These are phyloP conservation scores for Setipinna tenuifilis DNA, from an alignment of 2,797 vertebrate genomes.

Conservation along the genomic window DNA sequence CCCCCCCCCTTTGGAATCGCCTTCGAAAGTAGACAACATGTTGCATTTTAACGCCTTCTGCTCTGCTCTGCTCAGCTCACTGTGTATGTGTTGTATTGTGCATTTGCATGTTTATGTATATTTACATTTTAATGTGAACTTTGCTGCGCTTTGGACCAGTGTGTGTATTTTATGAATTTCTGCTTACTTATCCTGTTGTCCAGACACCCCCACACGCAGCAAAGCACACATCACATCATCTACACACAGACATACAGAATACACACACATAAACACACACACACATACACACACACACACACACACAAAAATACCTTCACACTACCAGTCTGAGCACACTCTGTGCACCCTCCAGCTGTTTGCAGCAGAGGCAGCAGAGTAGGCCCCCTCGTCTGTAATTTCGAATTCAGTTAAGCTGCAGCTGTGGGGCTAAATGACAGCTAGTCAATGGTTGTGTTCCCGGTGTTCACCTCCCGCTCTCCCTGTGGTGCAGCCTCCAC, in stretches of 20 bases:
- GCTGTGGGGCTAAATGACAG: conserved; percentile 64
- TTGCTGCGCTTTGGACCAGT: not conserved
- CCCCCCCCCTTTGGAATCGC: too few relatives aligned
- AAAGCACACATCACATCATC: too few relatives aligned
- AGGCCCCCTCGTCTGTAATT: conserved; percentile 55
- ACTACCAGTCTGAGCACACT: too few relatives aligned
- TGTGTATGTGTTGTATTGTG: not conserved
- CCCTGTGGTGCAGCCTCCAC: conserved; percentile 53
- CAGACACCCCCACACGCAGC: too few relatives aligned
- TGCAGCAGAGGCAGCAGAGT: conserved; percentile 34
- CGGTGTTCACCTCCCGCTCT: conserved; percentile 41
- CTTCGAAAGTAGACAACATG: too few relatives aligned
- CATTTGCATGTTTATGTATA: not conserved
- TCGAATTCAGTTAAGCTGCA: conserved; percentile 62
- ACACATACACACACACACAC: not conserved
- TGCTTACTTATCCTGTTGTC: too few relatives aligned
- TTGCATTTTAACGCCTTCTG: not conserved
- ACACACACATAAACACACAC: conserved; percentile 34
- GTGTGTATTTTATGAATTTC: too few relatives aligned
- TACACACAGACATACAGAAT: not conserved
- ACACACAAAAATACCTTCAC: not conserved
- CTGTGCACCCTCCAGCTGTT: conserved; percentile 39
- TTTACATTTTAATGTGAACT: not conserved
- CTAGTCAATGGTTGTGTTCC: conserved; percentile 65
- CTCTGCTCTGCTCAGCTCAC: not conserved